Conservation (phyloP, 2,113 vertebrate species). For the Myxocyprinus asiaticus region DNA sequence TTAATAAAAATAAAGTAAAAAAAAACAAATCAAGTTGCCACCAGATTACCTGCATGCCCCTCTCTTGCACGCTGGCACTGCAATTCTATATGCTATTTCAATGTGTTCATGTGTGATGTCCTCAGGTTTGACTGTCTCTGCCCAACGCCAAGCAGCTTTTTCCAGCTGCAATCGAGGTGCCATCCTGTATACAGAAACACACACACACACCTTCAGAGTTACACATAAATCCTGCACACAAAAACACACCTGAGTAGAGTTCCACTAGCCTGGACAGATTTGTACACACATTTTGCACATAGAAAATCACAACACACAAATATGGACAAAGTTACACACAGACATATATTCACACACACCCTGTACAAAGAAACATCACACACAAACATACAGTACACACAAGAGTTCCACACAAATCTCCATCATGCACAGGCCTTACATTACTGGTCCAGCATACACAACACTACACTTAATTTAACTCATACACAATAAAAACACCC, state of each 20-base stretch:
- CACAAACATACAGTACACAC: no score
- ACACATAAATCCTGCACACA: neutral
- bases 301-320: neutral
- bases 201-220: neutral
- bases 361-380: no score
- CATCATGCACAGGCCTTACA: constrained; percentile 31
- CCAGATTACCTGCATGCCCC: constrained; percentile 83
- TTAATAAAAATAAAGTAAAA: no score
- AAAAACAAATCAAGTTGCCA: no score
- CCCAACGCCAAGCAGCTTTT: constrained; percentile 95
- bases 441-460: constrained; percentile 10
- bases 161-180: constrained; percentile 92
- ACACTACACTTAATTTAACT: neutral
- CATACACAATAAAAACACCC: neutral
- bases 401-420: constrained; percentile 8
- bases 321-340: no score
- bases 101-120: constrained; percentile 89
- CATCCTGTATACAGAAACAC: constrained; percentile 70
- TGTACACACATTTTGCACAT: neutral
- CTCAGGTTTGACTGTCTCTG: constrained; percentile 88
- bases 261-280: neutral
- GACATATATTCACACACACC: no score
- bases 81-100: constrained; percentile 89
- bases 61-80: constrained; percentile 85
- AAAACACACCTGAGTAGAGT: neutral